phyloP scores from a whole-genome alignment of 1,140 invertebrate species.

The Bombus superbus region DNA sequence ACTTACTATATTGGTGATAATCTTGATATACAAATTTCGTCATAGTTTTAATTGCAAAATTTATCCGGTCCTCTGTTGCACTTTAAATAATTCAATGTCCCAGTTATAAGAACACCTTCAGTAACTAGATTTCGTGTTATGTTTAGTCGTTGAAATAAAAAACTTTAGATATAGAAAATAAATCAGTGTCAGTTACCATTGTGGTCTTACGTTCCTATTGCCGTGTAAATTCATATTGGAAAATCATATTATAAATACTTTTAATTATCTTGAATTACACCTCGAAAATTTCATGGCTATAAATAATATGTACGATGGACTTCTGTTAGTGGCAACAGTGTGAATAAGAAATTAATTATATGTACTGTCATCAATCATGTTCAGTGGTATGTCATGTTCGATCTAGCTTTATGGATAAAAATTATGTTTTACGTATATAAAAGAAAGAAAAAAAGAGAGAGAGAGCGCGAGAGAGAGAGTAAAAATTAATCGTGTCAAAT shows the following conservation, averaged over 20 bases:
- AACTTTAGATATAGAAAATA: slow-evolving; percentile 38
- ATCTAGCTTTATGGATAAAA: slow-evolving; percentile 49
- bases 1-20: slow-evolving; percentile 10
- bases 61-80: slow-evolving; percentile 23
- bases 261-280: slow-evolving; percentile 7
- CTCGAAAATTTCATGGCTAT: slow-evolving; percentile 6
- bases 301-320: slow-evolving; percentile 21
- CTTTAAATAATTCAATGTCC: slow-evolving; percentile 1
- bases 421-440: slow-evolving; percentile 38
- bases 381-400: slow-evolving; percentile 35
- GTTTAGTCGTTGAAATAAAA: slow-evolving; percentile 38
- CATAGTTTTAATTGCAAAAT: slow-evolving; percentile 41
- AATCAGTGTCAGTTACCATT: slow-evolving; percentile 51
- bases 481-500: slow-evolving; percentile 54
- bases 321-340: slow-evolving; percentile 30
- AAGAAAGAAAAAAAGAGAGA: slow-evolving; percentile 28
- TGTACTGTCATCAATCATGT: slow-evolving; percentile 31
- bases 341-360: slow-evolving; percentile 39
- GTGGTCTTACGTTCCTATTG: slow-evolving; percentile 41
- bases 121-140: slow-evolving; percentile 45
- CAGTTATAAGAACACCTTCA: slow-evolving; percentile 21
- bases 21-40: slow-evolving; percentile 26
- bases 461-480: neutral
- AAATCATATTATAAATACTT: slow-evolving; percentile 23
- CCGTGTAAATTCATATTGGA: slow-evolving; percentile 14